A percentile compares a stretch with the other conserved stretches of the same genome.
Conservation (phyloP, 2,113 vertebrate species). For the Scytalopus superciliaris region DNA sequence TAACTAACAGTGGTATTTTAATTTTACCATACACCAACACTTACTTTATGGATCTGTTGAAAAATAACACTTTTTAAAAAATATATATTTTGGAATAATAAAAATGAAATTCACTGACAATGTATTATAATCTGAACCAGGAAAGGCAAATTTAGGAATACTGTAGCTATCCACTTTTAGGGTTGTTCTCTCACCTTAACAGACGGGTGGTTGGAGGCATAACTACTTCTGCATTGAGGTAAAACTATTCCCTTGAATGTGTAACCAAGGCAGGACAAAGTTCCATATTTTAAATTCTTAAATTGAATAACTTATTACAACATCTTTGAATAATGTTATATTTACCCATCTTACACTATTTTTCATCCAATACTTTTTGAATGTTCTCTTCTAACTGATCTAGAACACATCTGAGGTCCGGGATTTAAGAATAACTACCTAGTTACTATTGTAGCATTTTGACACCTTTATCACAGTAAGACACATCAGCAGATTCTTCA, state of each 20-base stretch:
- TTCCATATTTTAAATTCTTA: background rate
- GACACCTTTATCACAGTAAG: conserved; percentile 55
- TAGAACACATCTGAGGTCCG: conserved; percentile 16
- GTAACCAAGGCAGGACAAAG: conserved; percentile 31
- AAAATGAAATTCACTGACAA: conserved; percentile 72
- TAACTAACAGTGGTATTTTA: conserved; percentile 61
- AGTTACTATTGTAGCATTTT: conserved; percentile 24
- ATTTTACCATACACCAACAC: conserved; percentile 58
- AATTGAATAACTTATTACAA: conserved; percentile 8
- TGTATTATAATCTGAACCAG: conserved; percentile 43
- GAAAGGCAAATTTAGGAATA: conserved; percentile 58
- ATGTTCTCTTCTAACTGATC: background rate
- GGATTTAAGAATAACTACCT: conserved; percentile 15
- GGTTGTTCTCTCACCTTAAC: background rate
- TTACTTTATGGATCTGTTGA: conserved; percentile 70
- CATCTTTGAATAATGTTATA: background rate
- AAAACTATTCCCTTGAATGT: conserved; percentile 26
- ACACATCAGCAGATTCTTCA: conserved; percentile 51
- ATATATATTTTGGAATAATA: conserved; percentile 77
- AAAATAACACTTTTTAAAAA: conserved; percentile 81
- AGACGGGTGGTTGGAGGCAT: background rate
- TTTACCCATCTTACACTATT: background rate
- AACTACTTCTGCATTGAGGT: conserved; percentile 27
- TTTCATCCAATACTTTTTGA: background rate
- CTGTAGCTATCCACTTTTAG: conserved; percentile 38